Percentiles rank a stretch among this genome's conserved stretches.
phyloP scores from a whole-genome alignment of 2,888 invertebrate species.

The Melinaea menophilus region DNA sequence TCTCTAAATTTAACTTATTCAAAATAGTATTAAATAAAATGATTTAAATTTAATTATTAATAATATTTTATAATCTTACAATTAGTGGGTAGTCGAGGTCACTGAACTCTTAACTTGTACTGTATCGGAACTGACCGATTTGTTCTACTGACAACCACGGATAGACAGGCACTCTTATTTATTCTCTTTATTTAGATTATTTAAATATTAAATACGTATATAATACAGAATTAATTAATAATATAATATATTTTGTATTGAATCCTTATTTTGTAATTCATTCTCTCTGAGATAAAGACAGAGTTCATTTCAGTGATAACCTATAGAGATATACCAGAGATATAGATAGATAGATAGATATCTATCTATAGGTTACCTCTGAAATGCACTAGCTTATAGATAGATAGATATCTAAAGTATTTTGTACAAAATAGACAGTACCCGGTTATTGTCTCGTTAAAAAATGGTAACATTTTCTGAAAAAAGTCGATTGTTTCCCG shows the following conservation, averaged over 20 bases:
- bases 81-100: constrained; percentile 48
- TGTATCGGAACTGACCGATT: constrained; percentile 57
- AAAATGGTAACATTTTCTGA: neutral
- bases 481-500: constrained; percentile 44
- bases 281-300: neutral
- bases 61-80: constrained; percentile 23
- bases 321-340: too few relatives aligned
- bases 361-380: too few relatives aligned
- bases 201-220: too few relatives aligned
- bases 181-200: too few relatives aligned
- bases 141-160: constrained; percentile 42
- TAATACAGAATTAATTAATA: too few relatives aligned
- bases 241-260: constrained; percentile 1
- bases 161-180: neutral
- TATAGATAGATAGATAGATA: too few relatives aligned
- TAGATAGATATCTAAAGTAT: too few relatives aligned
- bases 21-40: too few relatives aligned
- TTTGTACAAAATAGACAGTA: too few relatives aligned
- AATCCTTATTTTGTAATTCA: constrained; percentile 4
- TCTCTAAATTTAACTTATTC: too few relatives aligned
- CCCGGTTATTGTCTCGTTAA: neutral
- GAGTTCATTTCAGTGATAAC: neutral
- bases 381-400: too few relatives aligned
- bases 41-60: too few relatives aligned
- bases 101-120: constrained; percentile 49